These are phyloP conservation scores for Falco naumanni DNA, from an alignment of 2,797 vertebrate species.

Conservation along the genomic window DNA sequence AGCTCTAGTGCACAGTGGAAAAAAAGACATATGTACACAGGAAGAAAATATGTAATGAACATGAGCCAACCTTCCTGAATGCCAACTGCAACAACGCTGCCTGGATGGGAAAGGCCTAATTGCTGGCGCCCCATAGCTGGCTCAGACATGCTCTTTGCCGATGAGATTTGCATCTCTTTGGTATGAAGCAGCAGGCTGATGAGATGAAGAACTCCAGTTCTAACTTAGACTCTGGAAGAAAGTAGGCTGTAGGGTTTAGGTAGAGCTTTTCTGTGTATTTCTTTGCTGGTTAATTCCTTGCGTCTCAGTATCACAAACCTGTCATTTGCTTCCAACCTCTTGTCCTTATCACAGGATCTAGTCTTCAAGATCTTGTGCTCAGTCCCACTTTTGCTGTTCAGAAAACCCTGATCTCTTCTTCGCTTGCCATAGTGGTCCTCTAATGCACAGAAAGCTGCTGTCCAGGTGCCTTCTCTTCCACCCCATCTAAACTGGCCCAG, in stretches of 20 bases:
- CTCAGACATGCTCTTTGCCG: neutral
- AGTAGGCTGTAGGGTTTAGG: neutral
- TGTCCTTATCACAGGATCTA: neutral
- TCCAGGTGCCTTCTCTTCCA: neutral
- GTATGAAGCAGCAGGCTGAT: neutral
- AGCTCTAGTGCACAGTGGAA: neutral
- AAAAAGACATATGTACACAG: neutral
- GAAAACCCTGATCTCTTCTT: neutral
- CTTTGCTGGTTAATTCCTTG: neutral
- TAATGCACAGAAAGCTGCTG: neutral
- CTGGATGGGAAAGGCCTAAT: neutral
- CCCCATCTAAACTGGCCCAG: neutral
- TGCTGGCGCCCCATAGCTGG: neutral
- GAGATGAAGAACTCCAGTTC: neutral
- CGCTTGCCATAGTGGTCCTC: neutral
- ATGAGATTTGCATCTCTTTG: neutral
- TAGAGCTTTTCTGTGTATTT: neutral
- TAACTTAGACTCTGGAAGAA: neutral
- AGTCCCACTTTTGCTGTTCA: neutral
- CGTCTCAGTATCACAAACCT: neutral
- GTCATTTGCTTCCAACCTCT: neutral
- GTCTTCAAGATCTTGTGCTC: neutral
- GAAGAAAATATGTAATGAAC: neutral
- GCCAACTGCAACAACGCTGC: neutral
- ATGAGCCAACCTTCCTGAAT: neutral